Conservation (phyloP, 2,888 invertebrate genomes). For the Lissonota sp. region DNA sequence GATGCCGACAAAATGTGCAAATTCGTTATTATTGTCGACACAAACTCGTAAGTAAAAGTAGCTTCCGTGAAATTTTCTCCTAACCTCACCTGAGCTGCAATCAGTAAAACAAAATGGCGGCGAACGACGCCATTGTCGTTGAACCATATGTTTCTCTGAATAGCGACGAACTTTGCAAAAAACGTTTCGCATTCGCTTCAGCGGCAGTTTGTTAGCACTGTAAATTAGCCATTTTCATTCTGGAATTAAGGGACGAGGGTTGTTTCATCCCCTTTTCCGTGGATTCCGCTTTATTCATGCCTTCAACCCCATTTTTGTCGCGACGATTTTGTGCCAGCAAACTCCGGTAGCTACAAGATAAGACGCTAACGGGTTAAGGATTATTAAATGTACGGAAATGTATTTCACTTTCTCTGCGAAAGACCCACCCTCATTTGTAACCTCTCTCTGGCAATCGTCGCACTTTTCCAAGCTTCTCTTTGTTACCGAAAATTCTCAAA, state of each 20-base stretch:
- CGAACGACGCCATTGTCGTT: slow-evolving; percentile 80
- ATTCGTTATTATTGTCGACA: background rate
- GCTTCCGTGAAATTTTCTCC: too few relatives aligned
- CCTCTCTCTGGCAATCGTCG: background rate
- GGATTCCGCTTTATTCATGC: slow-evolving; percentile 52
- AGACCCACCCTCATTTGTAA: background rate
- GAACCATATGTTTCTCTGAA: slow-evolving; percentile 79
- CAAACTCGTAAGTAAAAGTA: too few relatives aligned
- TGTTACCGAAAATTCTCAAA: background rate
- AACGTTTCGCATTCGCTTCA: slow-evolving; percentile 59
- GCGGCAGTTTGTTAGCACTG: slow-evolving; percentile 76
- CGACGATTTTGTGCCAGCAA: slow-evolving; percentile 51
- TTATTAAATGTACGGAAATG: slow-evolving; percentile 67
- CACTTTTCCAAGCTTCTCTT: background rate
- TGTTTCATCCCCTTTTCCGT: slow-evolving; percentile 59
- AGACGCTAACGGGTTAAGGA: slow-evolving; percentile 74
- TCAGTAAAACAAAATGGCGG: slow-evolving; percentile 80
- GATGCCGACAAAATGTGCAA: background rate
- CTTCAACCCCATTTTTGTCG: slow-evolving; percentile 16
- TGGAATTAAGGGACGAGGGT: slow-evolving; percentile 72
- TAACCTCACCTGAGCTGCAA: slow-evolving; percentile 78
- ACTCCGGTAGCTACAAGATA: slow-evolving; percentile 64
- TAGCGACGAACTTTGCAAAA: slow-evolving; percentile 34
- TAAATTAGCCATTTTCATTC: slow-evolving; percentile 82
- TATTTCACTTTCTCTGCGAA: slow-evolving; percentile 53